Evolutionary conservation across 2,888 invertebrate genomes (phyloP), one percentile per base, ranked within the genome.

Genomic region (Zonitis immaculata): DNA sequence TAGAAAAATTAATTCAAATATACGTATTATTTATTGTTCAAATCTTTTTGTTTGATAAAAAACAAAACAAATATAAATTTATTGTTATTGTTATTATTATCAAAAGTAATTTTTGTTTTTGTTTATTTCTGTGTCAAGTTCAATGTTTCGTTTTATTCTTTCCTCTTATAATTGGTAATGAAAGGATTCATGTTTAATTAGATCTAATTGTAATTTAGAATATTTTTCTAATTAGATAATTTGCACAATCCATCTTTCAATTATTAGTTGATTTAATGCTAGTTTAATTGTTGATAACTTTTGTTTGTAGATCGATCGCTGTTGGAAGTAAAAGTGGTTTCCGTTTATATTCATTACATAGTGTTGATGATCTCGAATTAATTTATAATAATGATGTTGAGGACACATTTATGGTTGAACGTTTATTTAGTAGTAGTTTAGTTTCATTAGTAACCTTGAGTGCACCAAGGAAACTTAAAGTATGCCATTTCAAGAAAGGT

Each of bases 401-500:
- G 76, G 91, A 92, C 74, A 88, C 92, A 56, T 91, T 89, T 74
- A 86, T 97, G 57, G 92, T 98, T 65, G 98, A 99, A 77, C 82
- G 98, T 58, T 83, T 98, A 61, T 99, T 98, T 79, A 94, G 94
- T 78, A 96, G 96, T 77, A 95, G 95, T 67, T 82, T 99, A 68
- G 93, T 98, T 72, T 96, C 97, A 54, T 85, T 97, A 67, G 98
- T 99, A 62, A 91, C 93, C 63, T 82, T 92, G 66, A 84, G 90
- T 64, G 89, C 95, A 55, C 96, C 97, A 61, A 82, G 98, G 73
- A 86, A 86, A 78, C 82, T 95, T 72, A 90, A 92, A 81, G 94
- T 98, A 58, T 96, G 95, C 77, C 98, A 98, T 79, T 97, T 95
- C 79, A 95, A 94, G 76, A 95, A 94, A 76, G 94, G 95, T 63